These are phyloP conservation scores for Acanthosepion esculentum DNA, from an alignment of 2,888 invertebrate species.

Conservation along the genomic window DNA sequence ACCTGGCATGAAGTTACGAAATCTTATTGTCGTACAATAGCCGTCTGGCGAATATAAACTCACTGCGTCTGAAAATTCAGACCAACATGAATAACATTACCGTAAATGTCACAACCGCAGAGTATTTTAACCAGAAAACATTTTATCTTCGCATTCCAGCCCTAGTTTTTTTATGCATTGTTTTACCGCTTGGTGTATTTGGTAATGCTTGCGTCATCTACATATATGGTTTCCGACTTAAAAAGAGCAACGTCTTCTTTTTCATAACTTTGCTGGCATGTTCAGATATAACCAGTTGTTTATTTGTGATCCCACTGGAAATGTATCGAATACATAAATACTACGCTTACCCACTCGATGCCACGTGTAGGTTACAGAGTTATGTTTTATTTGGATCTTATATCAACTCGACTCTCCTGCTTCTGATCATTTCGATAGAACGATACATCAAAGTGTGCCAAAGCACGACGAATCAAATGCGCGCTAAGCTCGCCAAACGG, in stretches of 20 bases:
- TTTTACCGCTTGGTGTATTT: neutral
- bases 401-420: neutral
- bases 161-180: neutral
- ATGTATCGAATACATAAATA: neutral
- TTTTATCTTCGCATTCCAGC: neutral
- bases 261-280: neutral
- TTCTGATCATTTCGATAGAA: neutral
- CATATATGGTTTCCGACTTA: neutral
- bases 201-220: neutral
- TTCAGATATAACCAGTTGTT: neutral
- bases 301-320: neutral
- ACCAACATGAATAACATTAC: neutral
- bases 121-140: neutral
- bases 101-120: neutral
- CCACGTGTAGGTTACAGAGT: neutral
- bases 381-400: neutral
- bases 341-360: neutral
- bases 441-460: neutral
- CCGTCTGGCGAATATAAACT: no score
- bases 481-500: neutral
- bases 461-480: neutral
- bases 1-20: no score
- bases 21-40: no score
- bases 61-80: no score
- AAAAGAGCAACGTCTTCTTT: neutral